phyloP scores from a whole-genome alignment of 2,797 vertebrate genomes.

The Apogon talboti region DNA sequence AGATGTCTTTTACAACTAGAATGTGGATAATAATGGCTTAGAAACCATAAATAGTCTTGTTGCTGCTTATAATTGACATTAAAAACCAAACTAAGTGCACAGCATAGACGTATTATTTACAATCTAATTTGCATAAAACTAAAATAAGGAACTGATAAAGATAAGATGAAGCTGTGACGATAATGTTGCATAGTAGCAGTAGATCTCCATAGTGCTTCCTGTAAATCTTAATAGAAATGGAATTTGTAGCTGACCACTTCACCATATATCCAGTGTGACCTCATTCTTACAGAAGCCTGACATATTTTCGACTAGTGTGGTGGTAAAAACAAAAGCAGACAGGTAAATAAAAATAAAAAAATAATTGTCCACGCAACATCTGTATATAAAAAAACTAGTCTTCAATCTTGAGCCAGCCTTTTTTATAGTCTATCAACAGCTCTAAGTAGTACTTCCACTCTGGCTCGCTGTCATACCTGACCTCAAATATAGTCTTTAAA shows the following conservation, averaged over 20 bases:
- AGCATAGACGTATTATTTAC: neutral
- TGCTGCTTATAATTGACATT: neutral
- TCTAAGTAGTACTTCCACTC: constrained; percentile 90
- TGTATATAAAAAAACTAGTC: constrained; percentile 54
- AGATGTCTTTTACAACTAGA: neutral
- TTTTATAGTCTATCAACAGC: constrained; percentile 87
- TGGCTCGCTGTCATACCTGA: constrained; percentile 88
- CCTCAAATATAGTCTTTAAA: constrained; percentile 87
- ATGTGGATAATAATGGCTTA: neutral
- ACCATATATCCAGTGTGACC: constrained; percentile 4
- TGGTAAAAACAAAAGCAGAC: neutral
- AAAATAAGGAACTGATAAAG: neutral
- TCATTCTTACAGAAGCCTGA: constrained; percentile 18
- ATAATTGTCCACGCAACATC: neutral
- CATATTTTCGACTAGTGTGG: neutral
- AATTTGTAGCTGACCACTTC: neutral
- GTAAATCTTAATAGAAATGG: neutral
- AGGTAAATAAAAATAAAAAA: constrained; percentile 7
- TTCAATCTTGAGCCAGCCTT: constrained; percentile 88
- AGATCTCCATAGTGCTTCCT: neutral
- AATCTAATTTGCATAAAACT: constrained; percentile 3
- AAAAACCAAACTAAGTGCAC: neutral
- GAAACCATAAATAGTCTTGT: constrained; percentile 11
- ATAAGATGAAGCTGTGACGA: neutral
- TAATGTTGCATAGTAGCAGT: neutral